Conservation (phyloP, 2,797 vertebrate species). For the Oryzias sinensis region DNA sequence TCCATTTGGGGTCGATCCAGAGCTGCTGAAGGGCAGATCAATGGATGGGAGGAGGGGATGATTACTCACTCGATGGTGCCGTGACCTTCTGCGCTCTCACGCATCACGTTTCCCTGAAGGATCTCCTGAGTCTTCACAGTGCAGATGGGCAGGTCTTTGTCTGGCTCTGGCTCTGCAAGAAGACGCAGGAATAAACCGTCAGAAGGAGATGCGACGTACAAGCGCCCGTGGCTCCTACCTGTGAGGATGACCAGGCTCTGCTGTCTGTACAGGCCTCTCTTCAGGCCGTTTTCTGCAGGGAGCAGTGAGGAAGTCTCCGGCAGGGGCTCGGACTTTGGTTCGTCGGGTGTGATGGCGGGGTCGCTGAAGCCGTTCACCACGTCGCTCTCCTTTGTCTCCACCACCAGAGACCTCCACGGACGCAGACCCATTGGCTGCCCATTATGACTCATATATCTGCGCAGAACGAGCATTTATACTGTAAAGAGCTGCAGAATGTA, state of each 20-base stretch:
- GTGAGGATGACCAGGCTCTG: conserved; percentile 75
- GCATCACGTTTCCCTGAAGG: conserved; percentile 82
- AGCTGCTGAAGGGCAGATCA: conserved; percentile 38
- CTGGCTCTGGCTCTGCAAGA: conserved; percentile 65
- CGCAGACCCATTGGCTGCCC: conserved; percentile 42
- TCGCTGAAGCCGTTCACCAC: conserved; percentile 56
- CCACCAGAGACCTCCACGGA: conserved; percentile 52
- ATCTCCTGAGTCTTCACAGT: conserved; percentile 87
- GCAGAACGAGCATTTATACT: too few relatives aligned
- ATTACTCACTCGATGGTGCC: conserved; percentile 91
- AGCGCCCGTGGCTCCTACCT: conserved; percentile 51
- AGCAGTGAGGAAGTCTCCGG: conserved; percentile 63
- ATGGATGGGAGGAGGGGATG: conserved; percentile 6
- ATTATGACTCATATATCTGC: conserved; percentile 61
- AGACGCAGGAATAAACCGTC: background rate
- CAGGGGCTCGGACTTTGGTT: conserved; percentile 72
- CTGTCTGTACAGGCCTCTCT: conserved; percentile 65
- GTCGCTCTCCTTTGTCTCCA: conserved; percentile 53
- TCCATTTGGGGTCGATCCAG: conserved; percentile 16
- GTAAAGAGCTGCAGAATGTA: too few relatives aligned
- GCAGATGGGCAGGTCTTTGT: conserved; percentile 78
- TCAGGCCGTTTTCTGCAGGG: conserved; percentile 42
- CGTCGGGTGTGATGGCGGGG: conserved; percentile 57
- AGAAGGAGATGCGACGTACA: background rate
- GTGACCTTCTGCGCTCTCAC: conserved; percentile 86